A percentile compares a stretch with the other conserved stretches of the same genome.
These are phyloP conservation scores for Chauna torquata DNA, from an alignment of 2,113 vertebrate species.

Conservation along the genomic window DNA sequence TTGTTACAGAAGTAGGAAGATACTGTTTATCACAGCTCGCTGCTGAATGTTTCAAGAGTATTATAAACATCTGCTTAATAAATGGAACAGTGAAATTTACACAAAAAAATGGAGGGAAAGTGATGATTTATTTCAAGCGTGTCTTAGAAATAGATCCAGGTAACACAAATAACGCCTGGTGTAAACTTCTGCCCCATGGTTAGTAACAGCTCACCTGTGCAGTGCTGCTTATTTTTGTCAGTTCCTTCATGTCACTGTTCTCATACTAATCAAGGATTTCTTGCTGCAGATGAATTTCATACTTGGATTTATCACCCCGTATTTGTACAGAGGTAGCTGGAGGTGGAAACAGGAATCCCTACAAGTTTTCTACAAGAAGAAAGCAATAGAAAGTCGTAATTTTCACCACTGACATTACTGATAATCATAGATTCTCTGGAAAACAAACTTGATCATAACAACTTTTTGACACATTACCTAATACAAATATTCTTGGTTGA, in stretches of 20 bases:
- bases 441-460: background rate
- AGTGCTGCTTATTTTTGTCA: background rate
- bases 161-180: background rate
- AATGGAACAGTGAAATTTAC: background rate
- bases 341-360: background rate
- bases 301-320: background rate
- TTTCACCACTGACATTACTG: background rate
- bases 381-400: background rate
- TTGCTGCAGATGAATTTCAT: background rate
- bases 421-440: background rate
- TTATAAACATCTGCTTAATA: background rate
- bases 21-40: constrained; percentile 20
- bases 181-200: background rate
- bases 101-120: background rate
- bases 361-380: background rate
- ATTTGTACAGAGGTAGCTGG: background rate
- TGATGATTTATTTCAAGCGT: background rate
- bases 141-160: background rate
- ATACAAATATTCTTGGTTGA: background rate
- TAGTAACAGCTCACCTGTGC: background rate
- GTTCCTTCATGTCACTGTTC: background rate
- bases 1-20: constrained; percentile 10
- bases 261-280: background rate
- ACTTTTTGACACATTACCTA: background rate
- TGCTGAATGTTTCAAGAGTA: background rate